Base-by-base conservation (phyloP, 2,888 invertebrate species). In the Andrena flavipes region DNA sequence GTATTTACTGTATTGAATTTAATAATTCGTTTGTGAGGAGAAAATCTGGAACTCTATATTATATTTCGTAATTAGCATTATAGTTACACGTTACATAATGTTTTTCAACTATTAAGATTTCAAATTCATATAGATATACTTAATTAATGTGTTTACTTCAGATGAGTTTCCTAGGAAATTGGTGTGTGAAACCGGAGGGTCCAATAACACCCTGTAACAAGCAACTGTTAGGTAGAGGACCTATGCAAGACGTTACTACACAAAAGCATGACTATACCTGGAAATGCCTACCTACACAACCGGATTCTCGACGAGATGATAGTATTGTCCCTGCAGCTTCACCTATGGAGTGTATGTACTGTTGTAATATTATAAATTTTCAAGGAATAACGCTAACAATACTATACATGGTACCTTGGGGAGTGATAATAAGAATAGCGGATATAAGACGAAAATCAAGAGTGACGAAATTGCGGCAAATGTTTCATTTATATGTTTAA, bases 171-270 rank as follows among this genome's bases (percentile, higher is more conserved):
- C 33, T 91, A 56, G 93, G 93, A 23, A 93, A 94, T 71, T 94
- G 93, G 93, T 91, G 91, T 67, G 74, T 89, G 4, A 87, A 91
- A 33, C 91, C 88, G 10, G 90, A 91, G 63, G n/a, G 69, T 8
- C 76, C 87, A 35, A 90, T 92, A 2, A 79, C 80, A 16, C 92
- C 93, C 3, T 91, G 90, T 69, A 71, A 68, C 13, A 88, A 89
- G 68, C 86, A 91, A 69, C 83, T 89, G 79, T 76, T 93, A 20
- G 93, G 92, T 75, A 95, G 95, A 84, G 95, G 95, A n/a, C 96
- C 96, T 10, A 96, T 97, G 95, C 96, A 96, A 93, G 96, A 96
- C 85, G 94, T 96, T 77, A 97, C 97, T 2, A 97, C 97, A 0
- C 96, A 96, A 86, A 96, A 96, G 54, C 96, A 96, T 91, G 97